Percentiles rank a stretch among this genome's conserved stretches.
These are phyloP conservation scores for Actenoides hombroni DNA, from an alignment of 2,113 vertebrate species.

Conservation along the genomic window DNA sequence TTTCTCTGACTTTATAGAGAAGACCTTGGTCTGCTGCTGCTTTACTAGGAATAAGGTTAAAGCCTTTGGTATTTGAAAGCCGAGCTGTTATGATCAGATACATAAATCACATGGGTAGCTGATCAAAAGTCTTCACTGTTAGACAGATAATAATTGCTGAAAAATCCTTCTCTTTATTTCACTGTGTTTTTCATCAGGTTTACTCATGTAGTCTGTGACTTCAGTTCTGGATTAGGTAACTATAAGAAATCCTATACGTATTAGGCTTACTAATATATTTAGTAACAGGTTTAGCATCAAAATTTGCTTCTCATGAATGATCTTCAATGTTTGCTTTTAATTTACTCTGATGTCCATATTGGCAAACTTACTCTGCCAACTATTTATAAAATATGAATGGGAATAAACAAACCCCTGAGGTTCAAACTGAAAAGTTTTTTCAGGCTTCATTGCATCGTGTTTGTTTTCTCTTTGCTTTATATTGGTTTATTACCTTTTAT, in stretches of 20 bases:
- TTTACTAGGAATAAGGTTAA: neutral
- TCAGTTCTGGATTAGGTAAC: neutral
- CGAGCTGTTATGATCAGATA: neutral
- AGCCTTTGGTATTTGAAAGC: constrained; percentile 5
- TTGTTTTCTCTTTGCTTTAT: neutral
- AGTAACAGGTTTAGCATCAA: neutral
- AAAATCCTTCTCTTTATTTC: neutral
- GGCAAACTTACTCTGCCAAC: neutral
- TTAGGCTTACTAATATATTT: neutral
- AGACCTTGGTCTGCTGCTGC: neutral
- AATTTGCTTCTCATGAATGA: neutral
- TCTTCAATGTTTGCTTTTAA: neutral
- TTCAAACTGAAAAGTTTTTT: neutral
- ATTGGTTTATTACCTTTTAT: neutral
- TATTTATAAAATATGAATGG: constrained; percentile 12
- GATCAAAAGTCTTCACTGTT: neutral
- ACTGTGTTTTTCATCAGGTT: neutral
- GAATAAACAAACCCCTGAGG: neutral
- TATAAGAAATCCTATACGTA: neutral
- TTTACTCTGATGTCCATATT: neutral
- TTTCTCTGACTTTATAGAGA: neutral
- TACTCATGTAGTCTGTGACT: neutral
- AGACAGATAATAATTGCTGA: neutral
- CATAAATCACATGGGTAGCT: neutral
- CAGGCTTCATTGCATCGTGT: neutral